Evolutionary conservation across 2,113 vertebrate species (phyloP).

Genomic region (Agelaius phoeniceus): DNA sequence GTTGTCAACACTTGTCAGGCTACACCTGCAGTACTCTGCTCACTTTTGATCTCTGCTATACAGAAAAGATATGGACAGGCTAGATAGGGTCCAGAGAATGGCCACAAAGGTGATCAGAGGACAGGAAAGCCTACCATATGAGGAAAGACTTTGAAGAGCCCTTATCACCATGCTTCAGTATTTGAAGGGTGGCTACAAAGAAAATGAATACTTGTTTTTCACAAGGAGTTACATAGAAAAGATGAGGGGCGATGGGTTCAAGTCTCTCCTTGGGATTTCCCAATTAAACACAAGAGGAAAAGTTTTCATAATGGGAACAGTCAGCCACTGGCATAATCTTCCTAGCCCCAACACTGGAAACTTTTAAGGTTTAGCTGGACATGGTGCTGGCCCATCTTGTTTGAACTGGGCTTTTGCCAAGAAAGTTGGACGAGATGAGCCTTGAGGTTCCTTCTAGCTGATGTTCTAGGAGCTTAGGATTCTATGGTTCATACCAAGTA

Average conservation of each 20-base stretch:
- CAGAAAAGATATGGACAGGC: not conserved
- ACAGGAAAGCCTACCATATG: not conserved
- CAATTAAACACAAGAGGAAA: not conserved
- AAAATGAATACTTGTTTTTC: not conserved
- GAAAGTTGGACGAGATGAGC: not conserved
- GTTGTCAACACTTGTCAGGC: not conserved
- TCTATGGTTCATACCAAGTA: not conserved
- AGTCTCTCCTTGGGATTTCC: not conserved
- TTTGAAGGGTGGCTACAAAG: not conserved
- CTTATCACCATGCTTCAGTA: not conserved
- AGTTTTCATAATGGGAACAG: not conserved
- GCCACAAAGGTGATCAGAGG: not conserved
- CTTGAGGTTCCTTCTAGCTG: not conserved
- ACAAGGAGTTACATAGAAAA: not conserved
- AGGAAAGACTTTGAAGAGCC: not conserved
- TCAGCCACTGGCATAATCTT: not conserved
- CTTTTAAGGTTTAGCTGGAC: not conserved
- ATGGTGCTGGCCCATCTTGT: not conserved
- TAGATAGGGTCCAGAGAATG: not conserved
- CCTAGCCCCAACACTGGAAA: not conserved
- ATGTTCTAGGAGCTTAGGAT: not conserved
- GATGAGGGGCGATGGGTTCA: not conserved
- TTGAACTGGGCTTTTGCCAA: not conserved
- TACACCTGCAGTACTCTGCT: not conserved
- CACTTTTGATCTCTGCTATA: not conserved